Percentiles rank a stretch among this genome's conserved stretches.
Evolutionary conservation across 1,140 invertebrate genomes (phyloP).

Genomic region (roundworm (Caenorhabditis elegans)): DNA sequence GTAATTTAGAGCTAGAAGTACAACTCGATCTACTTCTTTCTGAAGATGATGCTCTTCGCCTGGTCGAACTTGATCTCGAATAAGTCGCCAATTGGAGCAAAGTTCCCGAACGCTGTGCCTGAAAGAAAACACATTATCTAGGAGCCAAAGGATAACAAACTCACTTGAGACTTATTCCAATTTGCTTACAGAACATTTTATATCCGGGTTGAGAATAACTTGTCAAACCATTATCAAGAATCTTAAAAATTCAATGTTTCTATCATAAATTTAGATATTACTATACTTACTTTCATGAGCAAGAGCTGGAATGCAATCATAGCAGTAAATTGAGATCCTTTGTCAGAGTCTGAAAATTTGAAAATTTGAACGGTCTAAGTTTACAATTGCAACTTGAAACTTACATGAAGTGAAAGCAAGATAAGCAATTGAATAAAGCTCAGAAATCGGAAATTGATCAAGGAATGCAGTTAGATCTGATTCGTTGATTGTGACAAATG

Average conservation of each 20-base stretch:
- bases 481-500: conserved; percentile 34
- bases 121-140: neutral
- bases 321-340: conserved; percentile 36
- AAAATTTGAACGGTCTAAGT: neutral
- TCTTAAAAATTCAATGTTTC: neutral
- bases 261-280: neutral
- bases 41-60: conserved; percentile 30
- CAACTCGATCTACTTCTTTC: conserved; percentile 43
- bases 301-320: conserved; percentile 46
- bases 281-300: conserved; percentile 34
- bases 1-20: conserved; percentile 42
- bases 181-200: conserved; percentile 45
- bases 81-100: conserved; percentile 16
- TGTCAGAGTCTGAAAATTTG: conserved; percentile 36
- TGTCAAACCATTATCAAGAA: conserved; percentile 37
- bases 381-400: neutral
- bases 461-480: conserved; percentile 34
- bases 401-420: conserved; percentile 17
- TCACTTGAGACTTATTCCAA: conserved; percentile 40
- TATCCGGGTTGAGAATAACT: conserved; percentile 35
- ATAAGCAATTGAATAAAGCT: conserved; percentile 43
- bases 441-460: conserved; percentile 39
- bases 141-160: too few relatives aligned
- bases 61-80: conserved; percentile 14
- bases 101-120: conserved; percentile 43